A percentile compares a stretch with the other conserved stretches of the same genome.
phyloP scores from a whole-genome alignment of 2,113 vertebrate genomes.

The Serilophus lunatus region DNA sequence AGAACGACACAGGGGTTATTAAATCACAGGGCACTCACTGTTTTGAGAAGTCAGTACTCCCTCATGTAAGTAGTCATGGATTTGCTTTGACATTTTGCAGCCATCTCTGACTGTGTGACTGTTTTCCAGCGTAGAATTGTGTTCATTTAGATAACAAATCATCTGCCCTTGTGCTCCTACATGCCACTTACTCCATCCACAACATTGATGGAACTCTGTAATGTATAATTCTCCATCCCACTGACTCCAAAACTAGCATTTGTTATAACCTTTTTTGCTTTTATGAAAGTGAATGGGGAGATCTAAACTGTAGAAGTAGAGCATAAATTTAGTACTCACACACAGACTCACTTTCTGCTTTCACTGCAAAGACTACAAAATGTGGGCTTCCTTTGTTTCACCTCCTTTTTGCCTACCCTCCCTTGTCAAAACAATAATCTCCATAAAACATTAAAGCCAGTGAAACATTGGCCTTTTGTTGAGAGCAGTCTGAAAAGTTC shows the following conservation, averaged over 20 bases:
- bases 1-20: not conserved
- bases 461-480: not conserved
- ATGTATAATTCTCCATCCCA: not conserved
- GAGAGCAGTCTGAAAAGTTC: not conserved
- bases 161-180: not conserved
- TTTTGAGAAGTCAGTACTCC: not conserved
- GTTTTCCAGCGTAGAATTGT: not conserved
- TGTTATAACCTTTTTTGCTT: not conserved
- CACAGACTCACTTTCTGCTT: not conserved
- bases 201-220: accelerated
- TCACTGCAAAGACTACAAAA: not conserved
- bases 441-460: not conserved
- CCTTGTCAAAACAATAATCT: not conserved
- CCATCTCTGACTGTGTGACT: not conserved
- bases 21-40: not conserved
- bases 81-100: not conserved
- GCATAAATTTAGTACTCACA: not conserved
- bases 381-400: not conserved
- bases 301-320: not conserved
- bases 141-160: not conserved
- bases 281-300: not conserved
- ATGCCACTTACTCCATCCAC: not conserved
- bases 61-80: not conserved
- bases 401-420: not conserved
- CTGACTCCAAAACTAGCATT: not conserved